Percentiles rank a stretch among this genome's conserved stretches.
Conservation (phyloP, 2,888 invertebrate genomes). For the Sarcophaga variegata region DNA sequence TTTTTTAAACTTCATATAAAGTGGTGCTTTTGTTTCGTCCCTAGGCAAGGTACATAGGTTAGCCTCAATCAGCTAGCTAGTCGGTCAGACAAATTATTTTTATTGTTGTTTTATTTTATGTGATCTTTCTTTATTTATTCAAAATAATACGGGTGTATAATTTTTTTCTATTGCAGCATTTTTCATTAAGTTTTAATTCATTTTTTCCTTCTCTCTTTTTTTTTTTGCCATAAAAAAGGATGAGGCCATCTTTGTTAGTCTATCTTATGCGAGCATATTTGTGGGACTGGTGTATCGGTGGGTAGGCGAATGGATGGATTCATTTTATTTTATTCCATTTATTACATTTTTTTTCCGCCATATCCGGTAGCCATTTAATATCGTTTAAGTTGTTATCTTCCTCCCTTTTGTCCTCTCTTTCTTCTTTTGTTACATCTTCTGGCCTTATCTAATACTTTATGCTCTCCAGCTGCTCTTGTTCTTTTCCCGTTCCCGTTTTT, state of each 20-base stretch:
- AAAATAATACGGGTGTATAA: neutral
- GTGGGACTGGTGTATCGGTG: neutral
- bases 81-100: too few relatives aligned
- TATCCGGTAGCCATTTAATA: constrained; percentile 69
- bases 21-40: too few relatives aligned
- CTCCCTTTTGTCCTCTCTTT: neutral
- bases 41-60: too few relatives aligned
- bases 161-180: neutral
- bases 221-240: constrained; percentile 47
- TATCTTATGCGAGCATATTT: neutral
- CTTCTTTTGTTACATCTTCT: neutral
- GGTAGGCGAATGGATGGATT: constrained; percentile 45
- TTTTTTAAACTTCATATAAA: too few relatives aligned
- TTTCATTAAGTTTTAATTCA: constrained; percentile 39
- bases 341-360: constrained; percentile 44
- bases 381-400: constrained; percentile 67
- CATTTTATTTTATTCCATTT: constrained; percentile 53
- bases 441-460: constrained; percentile 2
- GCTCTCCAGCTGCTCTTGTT: constrained; percentile 59
- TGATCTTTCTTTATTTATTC: too few relatives aligned
- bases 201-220: constrained; percentile 7
- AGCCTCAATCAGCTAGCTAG: too few relatives aligned
- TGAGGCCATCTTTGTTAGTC: neutral
- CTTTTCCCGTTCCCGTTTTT: neutral
- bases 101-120: too few relatives aligned